Evolutionary conservation across 1,140 invertebrate genomes (phyloP), one percentile per base, ranked within the genome.

Genomic region (Leptonema lineaticorne): DNA sequence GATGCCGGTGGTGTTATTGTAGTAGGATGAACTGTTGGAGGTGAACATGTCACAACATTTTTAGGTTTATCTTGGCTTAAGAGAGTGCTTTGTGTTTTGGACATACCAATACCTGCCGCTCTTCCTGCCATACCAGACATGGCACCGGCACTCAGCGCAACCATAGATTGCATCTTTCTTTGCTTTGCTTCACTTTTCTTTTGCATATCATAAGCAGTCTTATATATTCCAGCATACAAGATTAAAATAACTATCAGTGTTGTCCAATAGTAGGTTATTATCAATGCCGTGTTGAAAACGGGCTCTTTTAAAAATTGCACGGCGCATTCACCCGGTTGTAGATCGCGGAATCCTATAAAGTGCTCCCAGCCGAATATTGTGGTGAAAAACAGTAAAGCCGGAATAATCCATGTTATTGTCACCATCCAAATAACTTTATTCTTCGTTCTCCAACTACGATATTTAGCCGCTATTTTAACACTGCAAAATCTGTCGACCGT

Each of bases 311-410:
- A 86, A 80, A 99, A 99, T 81, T 99, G 97, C 1, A 99, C 97
- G 37, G 95, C 92, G 78, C 97, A 99, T 77, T 97, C 89, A 6
- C 92, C 92, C 0, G 92, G 90, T 67, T 87, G 82, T 18, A 98
- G 82, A 75, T 97, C 93, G 64, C 95, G 83, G 75, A 92, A 92
- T 1, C 96, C 97, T 29, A 96, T 90, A 75, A 98, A 98, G 77
- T 96, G 94, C 78, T 98, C 96, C 96, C 98, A 99, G 27, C 97
- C 97, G 76, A 99, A 98, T 70, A 99, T 99, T 63, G 94, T 96
- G 62, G 96, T 96, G 78, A 99, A 99, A 80, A 99, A 99, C 2
- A 99, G 82, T 14, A 98, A 80, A 0, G 94, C 92, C 3, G 98
- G 97, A 66, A 99, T 92, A 29, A 99, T 94, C 98, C 98, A 99